Percentiles rank a stretch among this genome's conserved stretches.
Conservation (phyloP, 2,888 invertebrate genomes). For the Tachina fera region DNA sequence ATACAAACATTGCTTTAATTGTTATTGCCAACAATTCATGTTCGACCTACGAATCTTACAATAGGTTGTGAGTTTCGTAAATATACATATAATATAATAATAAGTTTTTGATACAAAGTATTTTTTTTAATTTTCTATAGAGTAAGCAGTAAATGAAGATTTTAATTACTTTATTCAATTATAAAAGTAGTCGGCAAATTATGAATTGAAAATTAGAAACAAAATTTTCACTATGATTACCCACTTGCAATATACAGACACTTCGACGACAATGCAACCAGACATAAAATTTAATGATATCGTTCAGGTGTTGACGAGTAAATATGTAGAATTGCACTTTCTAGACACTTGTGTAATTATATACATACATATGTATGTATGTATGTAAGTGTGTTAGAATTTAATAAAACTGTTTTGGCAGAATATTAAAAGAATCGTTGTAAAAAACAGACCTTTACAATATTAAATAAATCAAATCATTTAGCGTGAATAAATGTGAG, state of each 20-base stretch:
- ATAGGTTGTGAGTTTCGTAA: too few species aligned
- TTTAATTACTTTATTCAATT: too few species aligned
- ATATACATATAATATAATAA: too few species aligned
- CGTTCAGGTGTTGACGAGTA: background rate
- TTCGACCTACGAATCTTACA: too few species aligned
- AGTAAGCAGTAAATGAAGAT: too few species aligned
- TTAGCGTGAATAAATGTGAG: background rate
- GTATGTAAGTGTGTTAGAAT: background rate
- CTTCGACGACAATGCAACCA: background rate
- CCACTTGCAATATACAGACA: background rate
- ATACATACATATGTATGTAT: background rate
- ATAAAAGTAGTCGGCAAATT: background rate
- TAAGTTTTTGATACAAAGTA: too few species aligned
- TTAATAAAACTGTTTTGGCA: background rate
- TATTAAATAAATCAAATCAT: background rate
- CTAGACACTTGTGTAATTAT: background rate
- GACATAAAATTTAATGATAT: background rate
- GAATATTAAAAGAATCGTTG: background rate
- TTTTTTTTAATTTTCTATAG: too few species aligned
- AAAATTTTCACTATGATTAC: background rate
- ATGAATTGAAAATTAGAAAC: background rate
- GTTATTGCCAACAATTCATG: too few species aligned
- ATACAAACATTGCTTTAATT: too few species aligned
- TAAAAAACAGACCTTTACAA: background rate
- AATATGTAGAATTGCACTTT: conserved; percentile 1